Base-by-base conservation (phyloP, 1,140 invertebrate genomes). In the Brachionus sp. region DNA sequence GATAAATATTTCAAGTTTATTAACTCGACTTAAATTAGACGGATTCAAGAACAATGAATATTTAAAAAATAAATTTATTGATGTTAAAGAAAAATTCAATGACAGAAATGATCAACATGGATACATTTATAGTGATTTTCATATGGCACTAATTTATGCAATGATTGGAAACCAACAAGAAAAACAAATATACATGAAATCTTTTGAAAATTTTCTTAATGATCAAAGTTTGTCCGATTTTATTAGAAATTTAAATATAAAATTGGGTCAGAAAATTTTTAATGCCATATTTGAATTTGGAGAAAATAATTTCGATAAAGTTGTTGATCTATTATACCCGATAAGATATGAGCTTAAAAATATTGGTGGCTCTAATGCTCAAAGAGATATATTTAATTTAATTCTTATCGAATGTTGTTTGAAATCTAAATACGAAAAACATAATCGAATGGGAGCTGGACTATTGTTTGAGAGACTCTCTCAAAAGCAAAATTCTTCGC, bases 311-410 rank as follows among this genome's bases (percentile, higher is more conserved):
- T 82, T 46, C 44, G 33, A 39, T 13, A 25, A 70, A 16, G 10
- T 3, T 82, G 80, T 82, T 68, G 57, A 68, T 35, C 16, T 66
- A 1, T 35, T 82, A 6, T 68, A 82, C 50, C 80, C 80, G 50
- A 44, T 82, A 9, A 39, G 62, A 46, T 66, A 82, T 68, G 39
- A 82, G 33, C 16, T 82, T 6, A 42, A 46, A 13, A 7, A 29
- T 10, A 82, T 82, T 29, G 80, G 80, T 9, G 80, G 80, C 10
- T 82, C 80, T 23, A 82, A 82, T 37, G 80, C 80, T 12, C 80
- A 82, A 53, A 62, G 66, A 25, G 80, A 82, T 70, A 25, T 82
- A 2, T 82, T 82, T 35, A 50, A 66, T 33, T 50, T 68, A 10
- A 42, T 82, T 66, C 35, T 82, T 3, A 68, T 82, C 6, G 57